Percentiles rank a stretch among this genome's conserved stretches.
These are phyloP conservation scores for Sebastes fasciatus DNA, from an alignment of 2,113 vertebrate genomes.

Conservation along the genomic window DNA sequence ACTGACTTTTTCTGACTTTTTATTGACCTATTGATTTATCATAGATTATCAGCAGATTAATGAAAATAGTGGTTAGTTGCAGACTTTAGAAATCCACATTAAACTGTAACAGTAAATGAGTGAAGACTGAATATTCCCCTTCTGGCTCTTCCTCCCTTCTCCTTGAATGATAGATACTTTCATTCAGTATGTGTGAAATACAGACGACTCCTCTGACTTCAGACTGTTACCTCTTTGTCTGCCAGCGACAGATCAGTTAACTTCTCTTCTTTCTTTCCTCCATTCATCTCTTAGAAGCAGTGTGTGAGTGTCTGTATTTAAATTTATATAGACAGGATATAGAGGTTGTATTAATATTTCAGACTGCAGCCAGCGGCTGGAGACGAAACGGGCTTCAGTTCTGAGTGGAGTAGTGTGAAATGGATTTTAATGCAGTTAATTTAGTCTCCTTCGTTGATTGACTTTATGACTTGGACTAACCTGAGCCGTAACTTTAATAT, in stretches of 20 bases:
- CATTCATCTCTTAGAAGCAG: not conserved
- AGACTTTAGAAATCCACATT: no score
- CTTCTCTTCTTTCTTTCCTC: not conserved
- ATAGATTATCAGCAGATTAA: no score
- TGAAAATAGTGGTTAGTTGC: no score
- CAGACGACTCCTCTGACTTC: not conserved
- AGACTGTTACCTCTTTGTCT: not conserved
- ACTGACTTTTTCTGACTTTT: no score
- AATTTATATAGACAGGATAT: not conserved
- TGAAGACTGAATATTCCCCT: not conserved
- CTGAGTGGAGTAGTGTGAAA: not conserved
- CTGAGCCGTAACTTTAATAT: not conserved
- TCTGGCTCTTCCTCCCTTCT: not conserved
- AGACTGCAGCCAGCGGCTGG: not conserved
- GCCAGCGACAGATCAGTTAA: not conserved
- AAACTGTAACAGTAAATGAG: not conserved
- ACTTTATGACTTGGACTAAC: not conserved
- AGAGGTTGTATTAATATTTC: slow-evolving; percentile 30
- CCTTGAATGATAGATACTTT: not conserved
- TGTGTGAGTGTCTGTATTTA: not conserved
- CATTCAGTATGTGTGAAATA: not conserved
- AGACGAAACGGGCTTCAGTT: slow-evolving; percentile 10
- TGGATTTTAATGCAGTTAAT: slow-evolving; percentile 26
- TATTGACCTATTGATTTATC: no score
- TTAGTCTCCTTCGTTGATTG: not conserved